Base-by-base conservation (phyloP, 2,113 vertebrate genomes). In the Dendrocopos noguchii region DNA sequence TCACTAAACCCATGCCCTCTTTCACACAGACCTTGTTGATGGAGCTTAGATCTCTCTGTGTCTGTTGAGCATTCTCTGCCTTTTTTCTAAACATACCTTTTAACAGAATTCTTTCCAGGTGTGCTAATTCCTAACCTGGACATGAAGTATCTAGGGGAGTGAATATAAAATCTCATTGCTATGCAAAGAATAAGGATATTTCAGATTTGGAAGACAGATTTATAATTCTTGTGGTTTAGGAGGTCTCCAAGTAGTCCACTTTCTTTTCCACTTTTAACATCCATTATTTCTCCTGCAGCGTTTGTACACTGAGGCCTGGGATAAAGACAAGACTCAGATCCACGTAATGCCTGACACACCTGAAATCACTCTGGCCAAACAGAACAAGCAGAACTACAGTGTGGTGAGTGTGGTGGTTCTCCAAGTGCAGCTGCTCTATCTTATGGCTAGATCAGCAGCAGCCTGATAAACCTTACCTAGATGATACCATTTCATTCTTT, bases 371-470 rank as follows among this genome's bases (percentile, higher is more conserved):
- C 95, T 97, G 92, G 97, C 98, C 11, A 97, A 97, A 88, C 97
- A 98, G 82, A 99, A 99, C 95, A 98, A 96, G 53, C 39, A 95
- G 28, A 99, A 98, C 97, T 98, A 98, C 96, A 99, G 99, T 24
- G 33, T 90, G 97, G 99, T 99, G 97, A 97, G 78, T 88, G 28
- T 55, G 27, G 20, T 56, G 17, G 24, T 7, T 75, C 63, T 92
- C 22, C 59, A 63, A 12, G 39, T 18, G 5, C 8, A 25, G 7
- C 42, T 12, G 15, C 2, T 46, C 57, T 78, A 27, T 65, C 56
- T 39, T 16, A 34, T 17, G 60, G 21, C 73, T 74, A 34, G 14
- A 9, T 44, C 31, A 11, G 20, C 39, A 65, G 3, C 53, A 16
- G 28, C 33, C 29, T 82, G 15, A 50, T 27, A 12, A 53, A 15